Evolutionary conservation across 1,140 invertebrate genomes (phyloP).

Genomic region (Pissodes strobi): DNA sequence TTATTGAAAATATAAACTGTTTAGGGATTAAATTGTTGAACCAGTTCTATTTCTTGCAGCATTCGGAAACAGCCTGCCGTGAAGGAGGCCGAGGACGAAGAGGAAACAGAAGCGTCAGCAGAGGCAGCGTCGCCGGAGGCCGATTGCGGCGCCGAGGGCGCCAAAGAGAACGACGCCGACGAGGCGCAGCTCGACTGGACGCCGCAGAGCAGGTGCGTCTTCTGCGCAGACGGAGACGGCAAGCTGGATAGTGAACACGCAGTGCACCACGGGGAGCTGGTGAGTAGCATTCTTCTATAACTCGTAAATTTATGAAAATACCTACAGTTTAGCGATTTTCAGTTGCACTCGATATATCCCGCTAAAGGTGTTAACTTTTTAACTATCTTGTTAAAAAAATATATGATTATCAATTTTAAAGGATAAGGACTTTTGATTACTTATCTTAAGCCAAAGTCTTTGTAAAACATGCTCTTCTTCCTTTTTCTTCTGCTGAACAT

Average conservation of each 20-base stretch:
- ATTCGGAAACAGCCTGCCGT: constrained; percentile 17
- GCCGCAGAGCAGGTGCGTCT: constrained; percentile 83
- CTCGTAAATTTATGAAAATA: too few species aligned
- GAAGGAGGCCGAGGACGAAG: constrained; percentile 15
- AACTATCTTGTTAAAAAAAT: too few species aligned
- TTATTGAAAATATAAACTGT: too few species aligned
- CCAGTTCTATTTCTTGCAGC: constrained; percentile 19
- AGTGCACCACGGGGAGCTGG: constrained; percentile 64
- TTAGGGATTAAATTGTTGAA: too few species aligned
- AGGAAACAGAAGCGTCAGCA: neutral
- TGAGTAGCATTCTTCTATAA: constrained; percentile 49
- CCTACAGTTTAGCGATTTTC: too few species aligned
- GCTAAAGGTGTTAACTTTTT: too few species aligned
- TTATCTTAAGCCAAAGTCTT: too few species aligned
- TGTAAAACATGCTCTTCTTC: too few species aligned
- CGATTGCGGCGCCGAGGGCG: constrained; percentile 43
- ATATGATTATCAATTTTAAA: too few species aligned
- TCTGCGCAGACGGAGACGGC: constrained; percentile 74
- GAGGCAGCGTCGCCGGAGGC: constrained; percentile 44
- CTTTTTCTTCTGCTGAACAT: too few species aligned
- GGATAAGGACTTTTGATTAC: too few species aligned
- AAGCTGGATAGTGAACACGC: constrained; percentile 67
- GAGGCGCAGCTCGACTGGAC: constrained; percentile 71
- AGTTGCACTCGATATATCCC: too few species aligned
- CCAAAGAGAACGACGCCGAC: constrained; percentile 39